These are phyloP conservation scores for Mnemiopsis leidyi DNA, from an alignment of 37 sponge, comb jelly and placozoan species.

Conservation along the genomic window DNA sequence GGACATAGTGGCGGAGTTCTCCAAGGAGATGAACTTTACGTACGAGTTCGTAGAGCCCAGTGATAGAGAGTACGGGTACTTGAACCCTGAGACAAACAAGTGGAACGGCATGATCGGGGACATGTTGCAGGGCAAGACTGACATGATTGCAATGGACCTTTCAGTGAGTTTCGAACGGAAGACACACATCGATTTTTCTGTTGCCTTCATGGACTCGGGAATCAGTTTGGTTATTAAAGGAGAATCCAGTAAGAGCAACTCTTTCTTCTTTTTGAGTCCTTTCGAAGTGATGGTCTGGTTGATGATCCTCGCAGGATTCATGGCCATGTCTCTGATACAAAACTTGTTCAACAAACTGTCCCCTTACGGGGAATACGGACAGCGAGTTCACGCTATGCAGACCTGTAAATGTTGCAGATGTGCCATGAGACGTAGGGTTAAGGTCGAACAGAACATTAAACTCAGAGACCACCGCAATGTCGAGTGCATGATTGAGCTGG, in stretches of 20 bases:
- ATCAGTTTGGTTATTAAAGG: neutral
- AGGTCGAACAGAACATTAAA: neutral
- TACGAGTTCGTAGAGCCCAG: neutral
- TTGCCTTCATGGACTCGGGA: slow-evolving; percentile 43
- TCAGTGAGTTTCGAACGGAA: slow-evolving; percentile 34
- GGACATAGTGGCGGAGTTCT: neutral
- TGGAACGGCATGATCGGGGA: slow-evolving; percentile 1
- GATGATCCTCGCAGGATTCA: neutral
- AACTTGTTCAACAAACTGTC: neutral
- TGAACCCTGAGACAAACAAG: neutral
- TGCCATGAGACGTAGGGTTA: neutral
- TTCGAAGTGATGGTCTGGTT: neutral
- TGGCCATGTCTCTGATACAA: neutral
- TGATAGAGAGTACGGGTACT: neutral
- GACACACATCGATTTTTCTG: slow-evolving; percentile 43
- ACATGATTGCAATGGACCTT: slow-evolving; percentile 33
- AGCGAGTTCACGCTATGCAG: neutral
- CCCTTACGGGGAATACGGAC: slow-evolving; percentile 1
- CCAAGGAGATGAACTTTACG: neutral
- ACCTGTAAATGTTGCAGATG: neutral
- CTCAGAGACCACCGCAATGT: neutral
- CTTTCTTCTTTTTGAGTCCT: slow-evolving; percentile 41
- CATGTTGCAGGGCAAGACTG: neutral
- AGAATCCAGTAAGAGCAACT: neutral
- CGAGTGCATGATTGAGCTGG: neutral